Evolutionary conservation across 2,888 invertebrate species (phyloP), one percentile per base, ranked within the genome.

Genomic region (Mythimna pallens): DNA sequence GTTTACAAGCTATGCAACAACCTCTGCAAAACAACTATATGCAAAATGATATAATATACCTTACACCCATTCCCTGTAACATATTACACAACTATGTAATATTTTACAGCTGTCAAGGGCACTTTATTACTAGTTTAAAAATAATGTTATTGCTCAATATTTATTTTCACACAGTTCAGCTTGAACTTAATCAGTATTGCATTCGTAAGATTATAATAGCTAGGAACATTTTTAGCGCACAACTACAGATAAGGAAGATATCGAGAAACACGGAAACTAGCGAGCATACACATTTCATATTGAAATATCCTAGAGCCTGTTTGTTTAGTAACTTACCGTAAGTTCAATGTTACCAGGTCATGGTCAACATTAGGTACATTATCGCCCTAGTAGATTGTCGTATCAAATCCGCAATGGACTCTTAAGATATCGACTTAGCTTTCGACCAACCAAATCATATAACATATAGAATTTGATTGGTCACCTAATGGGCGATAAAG

Each of bases 91-190:
- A 34, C 7, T 64, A 30, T 25, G 80, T 79, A 74, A 78, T 75
- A 79, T 85, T 86, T 84, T 86, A 84, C 73, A 86, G 85, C 87
- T 89, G 89, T 76, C 77, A 92, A 91, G 92, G 92, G 91, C 90
- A 89, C 89, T 86, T 84, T 81, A 86, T 85, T 85, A 77, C 86
- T 86, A 88, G 72, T 76, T 82, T 84, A 77, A 86, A 86, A 85
- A 87, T 71, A 73, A 82, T 76, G 81, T 88, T 90, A 92, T 91
- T 91, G 90, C 92, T 90, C 82, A 86, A 88, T 64, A 89, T 88
- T 89, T 58, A 65, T 65, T 65, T 71, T 70, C 54, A 68, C 59
- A 59, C 78, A 81, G 65, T 69, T 79, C 76, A 71, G 78, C 66
- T 81, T 77, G 77, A 80, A 80, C 70, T 69, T 57, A 76, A 81